Evolutionary conservation across 2,113 vertebrate species (phyloP).

Genomic region (Rhinogobius similis): DNA sequence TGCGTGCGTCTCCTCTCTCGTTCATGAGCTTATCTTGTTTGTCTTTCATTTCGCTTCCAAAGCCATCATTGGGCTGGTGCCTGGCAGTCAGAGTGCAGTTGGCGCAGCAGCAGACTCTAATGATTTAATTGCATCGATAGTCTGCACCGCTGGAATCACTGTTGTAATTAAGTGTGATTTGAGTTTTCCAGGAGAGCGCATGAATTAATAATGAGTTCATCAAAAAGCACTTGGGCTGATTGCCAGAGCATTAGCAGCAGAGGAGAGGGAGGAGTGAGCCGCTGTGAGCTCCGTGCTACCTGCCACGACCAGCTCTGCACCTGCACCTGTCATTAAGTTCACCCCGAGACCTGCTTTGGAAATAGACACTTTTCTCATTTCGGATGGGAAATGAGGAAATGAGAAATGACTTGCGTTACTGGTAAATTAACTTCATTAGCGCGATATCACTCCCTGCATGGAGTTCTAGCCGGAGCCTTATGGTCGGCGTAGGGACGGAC

Average conservation of each 20-base stretch:
- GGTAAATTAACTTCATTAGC: too few species aligned
- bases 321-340: not conserved
- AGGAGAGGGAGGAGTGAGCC: slow-evolving; percentile 37
- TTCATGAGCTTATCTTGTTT: slow-evolving; percentile 20
- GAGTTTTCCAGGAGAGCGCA: slow-evolving; percentile 64
- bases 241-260: slow-evolving; percentile 64
- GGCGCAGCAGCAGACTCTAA: slow-evolving; percentile 57
- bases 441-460: too few species aligned
- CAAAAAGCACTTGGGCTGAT: slow-evolving; percentile 75
- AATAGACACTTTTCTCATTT: slow-evolving; percentile 6
- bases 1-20: too few species aligned
- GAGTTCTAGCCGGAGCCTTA: too few species aligned
- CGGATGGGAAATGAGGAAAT: not conserved
- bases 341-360: slow-evolving; percentile 10
- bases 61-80: slow-evolving; percentile 31
- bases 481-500: too few species aligned
- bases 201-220: slow-evolving; percentile 79
- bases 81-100: slow-evolving; percentile 35
- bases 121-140: slow-evolving; percentile 77
- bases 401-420: too few species aligned
- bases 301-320: slow-evolving; percentile 42
- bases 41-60: slow-evolving; percentile 46
- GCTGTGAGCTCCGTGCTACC: slow-evolving; percentile 43
- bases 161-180: slow-evolving; percentile 78
- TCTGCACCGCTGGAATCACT: slow-evolving; percentile 70